Evolutionary conservation across 2,113 vertebrate genomes (phyloP).

Genomic region (Sciurus niger): DNA sequence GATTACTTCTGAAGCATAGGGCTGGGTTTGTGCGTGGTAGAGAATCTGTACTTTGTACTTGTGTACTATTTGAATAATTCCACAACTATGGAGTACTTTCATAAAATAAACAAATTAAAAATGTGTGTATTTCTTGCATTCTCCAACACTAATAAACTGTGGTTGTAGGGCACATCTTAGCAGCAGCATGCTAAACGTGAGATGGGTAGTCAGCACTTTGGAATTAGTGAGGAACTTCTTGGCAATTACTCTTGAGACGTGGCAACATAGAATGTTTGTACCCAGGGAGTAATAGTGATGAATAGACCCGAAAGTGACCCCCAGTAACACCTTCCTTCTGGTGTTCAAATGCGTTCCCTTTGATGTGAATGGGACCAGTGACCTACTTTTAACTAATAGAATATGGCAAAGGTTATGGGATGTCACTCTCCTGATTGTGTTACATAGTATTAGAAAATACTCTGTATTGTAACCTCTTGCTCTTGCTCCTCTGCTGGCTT

Average conservation of each 20-base stretch:
- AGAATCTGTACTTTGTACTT: neutral
- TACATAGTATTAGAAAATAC: neutral
- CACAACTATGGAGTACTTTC: neutral
- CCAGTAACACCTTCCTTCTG: neutral
- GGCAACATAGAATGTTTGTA: neutral
- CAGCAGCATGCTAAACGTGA: neutral
- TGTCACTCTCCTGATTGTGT: no score
- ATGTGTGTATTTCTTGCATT: neutral
- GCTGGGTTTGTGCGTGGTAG: neutral
- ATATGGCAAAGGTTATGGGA: neutral
- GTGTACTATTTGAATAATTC: neutral
- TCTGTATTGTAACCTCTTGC: neutral
- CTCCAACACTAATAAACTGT: neutral
- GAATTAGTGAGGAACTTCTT: neutral
- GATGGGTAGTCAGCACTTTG: neutral
- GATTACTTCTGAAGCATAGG: neutral
- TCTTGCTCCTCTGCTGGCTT: slow-evolving; percentile 8
- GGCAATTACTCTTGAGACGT: neutral
- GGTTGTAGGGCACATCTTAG: neutral
- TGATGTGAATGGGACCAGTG: neutral
- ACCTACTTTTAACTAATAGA: neutral
- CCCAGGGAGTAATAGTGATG: neutral
- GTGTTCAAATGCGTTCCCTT: neutral
- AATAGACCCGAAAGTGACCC: neutral
- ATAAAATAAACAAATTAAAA: slow-evolving; percentile 8